Base-by-base conservation (phyloP, 1,140 invertebrate genomes). In the Heliconius himera region DNA sequence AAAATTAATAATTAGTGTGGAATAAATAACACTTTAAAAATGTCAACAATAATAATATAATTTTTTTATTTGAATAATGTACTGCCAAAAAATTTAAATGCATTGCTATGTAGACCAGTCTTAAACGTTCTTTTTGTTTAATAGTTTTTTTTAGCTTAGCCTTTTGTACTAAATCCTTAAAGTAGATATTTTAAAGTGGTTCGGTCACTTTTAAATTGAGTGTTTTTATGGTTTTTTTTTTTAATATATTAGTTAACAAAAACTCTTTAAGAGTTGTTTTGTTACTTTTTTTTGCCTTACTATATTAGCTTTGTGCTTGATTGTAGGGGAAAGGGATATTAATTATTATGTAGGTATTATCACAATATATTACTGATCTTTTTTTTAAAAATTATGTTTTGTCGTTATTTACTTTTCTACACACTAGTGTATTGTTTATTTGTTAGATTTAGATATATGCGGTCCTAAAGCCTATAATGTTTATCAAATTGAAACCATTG, bases 161-260 rank as follows among this genome's bases (percentile, higher is more conserved):
- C 29, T 66, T 66, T 29, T 66, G 22, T 26, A 60, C 22, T 22
- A n/a, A n/a, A n/a, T 29, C 4, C 4, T 66, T 29, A 9, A 22
- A 60, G n/a, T 5, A 66, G 3, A 13, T 29, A 66, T 66, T 36
- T 38, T 72, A 16, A 8, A 74, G 78, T 82, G 81, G 81, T 84
- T 84, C 77, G 81, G 81, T 82, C 83, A 84, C 79, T 72, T 36
- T 26, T 38, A 38, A 71, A 71, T 71, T 20, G 70, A 41, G 22
- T 66, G 60, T 13, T 66, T 26, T 66, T 11, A 66, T 26, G 2
- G 13, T 26, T 0, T 66, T 66, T 60, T 29, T 3, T 66, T 29
- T 26, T 11, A 29, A 26, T 66, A 13, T 5, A 16, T 8, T 66
- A 29, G 54, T 18, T 66, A 29, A 66, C 22, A 22, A 66, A 66